Percentiles rank a stretch among this genome's conserved stretches.
Conservation (phyloP, 37 sponge, comb jelly and placozoan species). For the Aphrocallistes beatrix region DNA sequence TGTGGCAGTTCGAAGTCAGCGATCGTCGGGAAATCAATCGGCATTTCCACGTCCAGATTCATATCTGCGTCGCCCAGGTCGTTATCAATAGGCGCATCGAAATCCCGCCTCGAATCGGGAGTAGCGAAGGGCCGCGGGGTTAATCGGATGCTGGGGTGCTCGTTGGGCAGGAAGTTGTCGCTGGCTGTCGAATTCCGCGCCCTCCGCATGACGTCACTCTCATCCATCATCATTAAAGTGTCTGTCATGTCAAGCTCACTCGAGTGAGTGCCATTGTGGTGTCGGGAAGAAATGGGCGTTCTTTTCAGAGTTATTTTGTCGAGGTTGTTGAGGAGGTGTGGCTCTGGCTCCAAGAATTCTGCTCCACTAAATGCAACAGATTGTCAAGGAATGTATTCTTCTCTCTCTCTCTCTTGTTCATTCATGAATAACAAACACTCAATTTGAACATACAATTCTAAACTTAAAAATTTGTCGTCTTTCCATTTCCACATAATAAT, state of each 20-base stretch:
- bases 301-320: not conserved
- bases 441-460: too few relatives aligned
- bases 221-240: not conserved
- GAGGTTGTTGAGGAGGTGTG: not conserved
- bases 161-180: not conserved
- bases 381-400: not conserved
- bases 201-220: not conserved
- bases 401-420: not conserved
- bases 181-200: not conserved
- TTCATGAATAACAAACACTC: not conserved
- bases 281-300: not conserved
- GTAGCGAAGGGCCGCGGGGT: not conserved
- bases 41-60: not conserved
- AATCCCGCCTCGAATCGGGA: slow-evolving; percentile 3
- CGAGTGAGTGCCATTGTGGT: not conserved
- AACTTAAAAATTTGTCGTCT: too few relatives aligned
- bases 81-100: not conserved
- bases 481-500: too few relatives aligned
- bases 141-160: not conserved
- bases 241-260: not conserved
- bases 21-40: not conserved
- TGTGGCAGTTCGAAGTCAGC: not conserved
- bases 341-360: not conserved
- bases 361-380: not conserved
- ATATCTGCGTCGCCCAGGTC: not conserved